Percentiles rank a stretch among this genome's conserved stretches.
phyloP scores from a whole-genome alignment of 2,888 invertebrate genomes.

The Lasioglossum malachurum region DNA sequence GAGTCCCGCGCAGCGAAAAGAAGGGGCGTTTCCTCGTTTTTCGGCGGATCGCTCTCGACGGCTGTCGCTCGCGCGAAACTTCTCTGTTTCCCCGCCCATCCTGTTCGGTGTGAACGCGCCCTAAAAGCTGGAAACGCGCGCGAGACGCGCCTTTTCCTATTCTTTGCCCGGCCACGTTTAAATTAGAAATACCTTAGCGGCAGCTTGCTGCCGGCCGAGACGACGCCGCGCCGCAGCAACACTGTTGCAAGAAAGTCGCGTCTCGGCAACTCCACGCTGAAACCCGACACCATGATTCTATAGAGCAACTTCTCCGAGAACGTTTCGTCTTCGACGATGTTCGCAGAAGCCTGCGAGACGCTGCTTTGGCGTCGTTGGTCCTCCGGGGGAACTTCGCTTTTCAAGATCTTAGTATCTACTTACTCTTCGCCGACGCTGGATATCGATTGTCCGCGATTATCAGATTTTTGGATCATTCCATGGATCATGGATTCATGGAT shows the following conservation, averaged over 20 bases:
- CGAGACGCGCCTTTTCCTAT: slow-evolving; percentile 63
- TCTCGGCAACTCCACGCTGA: slow-evolving; percentile 24
- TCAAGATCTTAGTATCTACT: neutral
- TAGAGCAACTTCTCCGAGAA: neutral
- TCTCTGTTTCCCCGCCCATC: slow-evolving; percentile 14
- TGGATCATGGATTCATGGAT: too few species aligned
- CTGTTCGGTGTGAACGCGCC: slow-evolving; percentile 58
- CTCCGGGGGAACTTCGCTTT: neutral
- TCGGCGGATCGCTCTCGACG: slow-evolving; percentile 42
- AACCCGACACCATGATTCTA: slow-evolving; percentile 20
- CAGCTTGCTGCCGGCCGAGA: slow-evolving; percentile 30
- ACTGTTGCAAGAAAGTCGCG: slow-evolving; percentile 46
- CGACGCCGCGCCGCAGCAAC: slow-evolving; percentile 40
- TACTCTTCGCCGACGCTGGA: neutral
- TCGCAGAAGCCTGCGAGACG: neutral
- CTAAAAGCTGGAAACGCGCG: slow-evolving; percentile 60
- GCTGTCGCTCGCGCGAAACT: slow-evolving; percentile 16
- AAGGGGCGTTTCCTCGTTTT: slow-evolving; percentile 51
- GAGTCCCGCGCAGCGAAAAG: neutral
- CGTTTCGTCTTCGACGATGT: neutral
- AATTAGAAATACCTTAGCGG: slow-evolving; percentile 70
- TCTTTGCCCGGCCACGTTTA: slow-evolving; percentile 64
- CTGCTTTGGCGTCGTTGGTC: neutral
- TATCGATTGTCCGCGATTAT: neutral
- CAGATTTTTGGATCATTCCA: neutral